Evolutionary conservation across 2,797 vertebrate genomes (phyloP), one percentile per base, ranked within the genome.

Genomic region (Scarus forsteni): DNA sequence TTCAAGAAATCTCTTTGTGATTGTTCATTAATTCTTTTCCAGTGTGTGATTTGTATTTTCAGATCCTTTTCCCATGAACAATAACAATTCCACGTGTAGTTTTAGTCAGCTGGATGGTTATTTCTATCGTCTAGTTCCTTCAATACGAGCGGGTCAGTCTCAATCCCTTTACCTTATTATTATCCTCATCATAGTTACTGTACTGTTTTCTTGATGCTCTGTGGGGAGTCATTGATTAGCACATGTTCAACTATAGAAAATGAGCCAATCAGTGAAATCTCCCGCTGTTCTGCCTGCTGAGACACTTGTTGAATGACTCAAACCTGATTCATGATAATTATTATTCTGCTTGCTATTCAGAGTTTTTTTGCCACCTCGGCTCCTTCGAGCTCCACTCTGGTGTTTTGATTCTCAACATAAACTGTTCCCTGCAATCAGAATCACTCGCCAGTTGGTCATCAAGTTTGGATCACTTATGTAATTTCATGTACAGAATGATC

Each of bases 161-260:
- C 38, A 7, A 3, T 39, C 38, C 38, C 38, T 39, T 10, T 10
- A 39, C 1, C 38, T 39, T 39, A 39, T 3, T 3, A 39, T 66
- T 1, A 7, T 18, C 15, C 51, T 7, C 3, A 5, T 27, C 14
- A 1, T 15, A 51, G 12, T n/a, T 14, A 10, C 5, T 35, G 54
- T 1, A 38, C 12, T 9, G 9, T 39, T 51, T 52, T 56, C 5
- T 73, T 6, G 0, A 4, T 27, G 8, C 7, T 3, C 7, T 10
- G 10, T 18, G 14, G 12, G 34, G 44, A 50, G 61, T 73, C 10
- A 18, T n/a, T 62, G 44, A 73, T 68, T 61, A 62, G 36, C 36
- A 1, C 19, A 10, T 40, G 8, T 43, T 46, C 16, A 65, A 42
- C 18, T 6, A 12, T 12, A 44, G 58, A 35, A 10, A 16, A 46